phyloP scores from a whole-genome alignment of 1,140 invertebrate species.

The Macrocentrus cingulum region DNA sequence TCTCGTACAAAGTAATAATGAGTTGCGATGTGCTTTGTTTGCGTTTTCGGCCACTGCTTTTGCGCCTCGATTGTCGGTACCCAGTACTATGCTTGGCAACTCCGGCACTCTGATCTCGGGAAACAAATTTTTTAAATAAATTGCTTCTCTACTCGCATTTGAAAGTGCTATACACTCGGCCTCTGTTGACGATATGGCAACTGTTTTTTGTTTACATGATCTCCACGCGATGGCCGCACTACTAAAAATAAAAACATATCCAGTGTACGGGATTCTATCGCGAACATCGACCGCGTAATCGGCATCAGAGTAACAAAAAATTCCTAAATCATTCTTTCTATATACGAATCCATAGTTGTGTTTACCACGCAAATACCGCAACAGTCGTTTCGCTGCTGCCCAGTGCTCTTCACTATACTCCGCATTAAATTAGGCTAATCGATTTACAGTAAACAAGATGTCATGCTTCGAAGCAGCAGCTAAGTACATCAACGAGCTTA shows the following conservation, averaged over 20 bases:
- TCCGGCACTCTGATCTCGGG: not conserved
- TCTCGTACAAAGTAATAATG: conserved; percentile 17
- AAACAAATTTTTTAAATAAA: conserved; percentile 5
- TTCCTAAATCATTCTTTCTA: too few relatives aligned
- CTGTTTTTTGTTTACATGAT: conserved; percentile 38
- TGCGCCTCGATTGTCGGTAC: conserved; percentile 24
- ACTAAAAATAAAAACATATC: conserved; percentile 32
- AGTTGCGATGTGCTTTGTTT: conserved; percentile 25
- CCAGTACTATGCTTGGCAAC: not conserved
- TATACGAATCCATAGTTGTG: too few relatives aligned
- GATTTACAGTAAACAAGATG: too few relatives aligned
- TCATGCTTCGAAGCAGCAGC: too few relatives aligned
- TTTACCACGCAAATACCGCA: too few relatives aligned
- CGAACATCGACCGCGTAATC: too few relatives aligned
- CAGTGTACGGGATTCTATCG: conserved; percentile 37
- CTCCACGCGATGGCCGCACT: conserved; percentile 10
- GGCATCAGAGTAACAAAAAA: too few relatives aligned
- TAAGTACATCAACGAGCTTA: too few relatives aligned
- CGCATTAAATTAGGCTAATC: too few relatives aligned
- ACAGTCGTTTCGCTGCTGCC: too few relatives aligned
- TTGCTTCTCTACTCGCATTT: conserved; percentile 8
- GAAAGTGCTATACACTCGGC: conserved; percentile 17
- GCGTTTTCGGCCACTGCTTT: conserved; percentile 1
- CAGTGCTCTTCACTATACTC: too few relatives aligned
- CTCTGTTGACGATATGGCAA: conserved; percentile 15